Evolutionary conservation across 2,888 invertebrate species (phyloP), one percentile per base, ranked within the genome.

Genomic region (Chelonus formosanus): DNA sequence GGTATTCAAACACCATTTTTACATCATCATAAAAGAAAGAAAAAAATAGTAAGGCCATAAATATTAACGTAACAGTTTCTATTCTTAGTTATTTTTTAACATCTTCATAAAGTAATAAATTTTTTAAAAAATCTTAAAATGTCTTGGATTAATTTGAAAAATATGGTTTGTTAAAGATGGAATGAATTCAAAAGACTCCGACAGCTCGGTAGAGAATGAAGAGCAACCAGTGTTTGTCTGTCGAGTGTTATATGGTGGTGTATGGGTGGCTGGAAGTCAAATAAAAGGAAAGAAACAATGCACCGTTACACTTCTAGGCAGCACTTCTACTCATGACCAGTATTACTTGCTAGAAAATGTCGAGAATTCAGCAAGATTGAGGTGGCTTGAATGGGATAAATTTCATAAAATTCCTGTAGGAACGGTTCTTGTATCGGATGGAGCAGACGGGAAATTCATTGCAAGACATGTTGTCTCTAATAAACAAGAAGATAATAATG

Each of bases 271-370:
- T 8, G 94, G 94, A 0, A 88, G 89, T 73, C 86, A 92, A 70
- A 85, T 88, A 70, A 87, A 88, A 55, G 84, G 84, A 63, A 87
- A 88, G 67, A 87, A 87, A 73, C 83, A 81, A 32, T 94, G 93
- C 79, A 87, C 89, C 44, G 90, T 91, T 5, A 89, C 91, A 10
- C 83, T 88, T 63, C 86, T 88, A 71, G 87, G 87, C 32, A 88
- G 85, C 73, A 88, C 86, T 36, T 87, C 88, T 74, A 85, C 86
- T 63, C 88, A 89, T 77, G 82, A 87, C 45, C 81, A 82, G 61
- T 92, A 91, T 81, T 92, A 94, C 79, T 87, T 94, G 35, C 86
- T 94, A 58, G 89, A 92, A 80, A 94, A 93, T 81, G 88, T 90
- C 69, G 93, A 93, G 74, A 90, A 90, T 72, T 90, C 93, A 67